phyloP scores from a whole-genome alignment of 1,140 invertebrate species.

The Drosophila serrata region DNA sequence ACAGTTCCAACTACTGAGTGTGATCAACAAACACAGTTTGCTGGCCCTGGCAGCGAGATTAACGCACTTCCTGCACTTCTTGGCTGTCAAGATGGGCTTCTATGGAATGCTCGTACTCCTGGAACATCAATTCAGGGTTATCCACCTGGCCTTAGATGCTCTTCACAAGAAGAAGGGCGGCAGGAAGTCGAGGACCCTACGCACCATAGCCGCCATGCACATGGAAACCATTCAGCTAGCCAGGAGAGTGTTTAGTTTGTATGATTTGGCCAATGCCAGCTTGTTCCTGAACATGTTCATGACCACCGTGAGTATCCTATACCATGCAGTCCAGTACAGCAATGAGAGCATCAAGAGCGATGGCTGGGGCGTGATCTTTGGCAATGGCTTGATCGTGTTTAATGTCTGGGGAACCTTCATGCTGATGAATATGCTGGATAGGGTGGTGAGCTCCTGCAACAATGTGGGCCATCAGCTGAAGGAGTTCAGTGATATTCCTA shows the following conservation, averaged over 20 bases:
- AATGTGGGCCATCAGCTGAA: slow-evolving; percentile 19
- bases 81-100: slow-evolving; percentile 25
- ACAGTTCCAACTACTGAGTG: slow-evolving; percentile 32
- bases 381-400: slow-evolving; percentile 30
- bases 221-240: slow-evolving; percentile 38
- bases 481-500: slow-evolving; percentile 44
- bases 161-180: neutral
- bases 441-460: slow-evolving; percentile 50
- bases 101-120: slow-evolving; percentile 36
- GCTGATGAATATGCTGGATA: slow-evolving; percentile 57
- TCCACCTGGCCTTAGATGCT: slow-evolving; percentile 46
- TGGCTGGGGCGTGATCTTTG: slow-evolving; percentile 12
- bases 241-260: slow-evolving; percentile 29
- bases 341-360: slow-evolving; percentile 44
- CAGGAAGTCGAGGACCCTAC: slow-evolving; percentile 5
- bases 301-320: slow-evolving; percentile 49
- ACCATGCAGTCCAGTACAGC: slow-evolving; percentile 64
- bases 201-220: slow-evolving; percentile 34
- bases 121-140: slow-evolving; percentile 47
- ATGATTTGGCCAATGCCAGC: slow-evolving; percentile 38
- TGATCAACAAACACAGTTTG: neutral
- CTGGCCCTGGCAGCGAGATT: slow-evolving; percentile 9
- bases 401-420: slow-evolving; percentile 16
- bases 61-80: slow-evolving; percentile 29
- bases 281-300: slow-evolving; percentile 54